Evolutionary conservation across 2,113 vertebrate species (phyloP), one percentile per base, ranked within the genome.

Genomic region (Sinosuthora webbiana): DNA sequence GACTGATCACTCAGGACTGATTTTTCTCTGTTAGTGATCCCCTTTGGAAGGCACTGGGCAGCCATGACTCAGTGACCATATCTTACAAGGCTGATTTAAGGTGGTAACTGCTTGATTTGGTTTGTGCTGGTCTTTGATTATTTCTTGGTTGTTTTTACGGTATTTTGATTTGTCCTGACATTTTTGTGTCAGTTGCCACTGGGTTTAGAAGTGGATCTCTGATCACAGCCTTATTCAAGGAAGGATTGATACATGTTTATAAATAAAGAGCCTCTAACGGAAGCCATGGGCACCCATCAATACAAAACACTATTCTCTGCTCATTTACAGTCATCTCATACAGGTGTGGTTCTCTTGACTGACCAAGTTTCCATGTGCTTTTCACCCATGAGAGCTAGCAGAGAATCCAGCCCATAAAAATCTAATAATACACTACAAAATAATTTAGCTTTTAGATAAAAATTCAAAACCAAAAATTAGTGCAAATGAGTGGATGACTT

Each of bases 151-250:
- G 25, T 45, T 90, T 86, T 89, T 92, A 30, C 3, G 25, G 56
- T 68, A n/a, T 83, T 93, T 44, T 90, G 64, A 94, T 96, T 81
- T 94, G 39, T 92, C 87, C 69, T 86, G 94, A 94, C 92, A 82
- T 93, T 92, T 97, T 84, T 28, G 76, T 76, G 87, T 96, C 90
- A 90, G 0, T 67, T 83, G 47, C 50, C 44, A 12, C 22, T 67
- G 68, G 41, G n/a, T 90, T 94, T 86, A 90, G 73, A 83, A 78
- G 52, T 28, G 6, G 28, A 16, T 91, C 76, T 92, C 59, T 55
- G 76, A 78, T 67, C 68, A 89, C 35, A 60, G 64, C 47, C 23
- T 86, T 64, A 67, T 70, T 92, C 4, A 3, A 63, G 68, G 76
- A 53, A 28, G 60, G 53, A 49, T 87, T 96, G 84, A 90, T 94